Conservation (phyloP, 2,797 vertebrate genomes). For the Parotocinclus haroldoi region DNA sequence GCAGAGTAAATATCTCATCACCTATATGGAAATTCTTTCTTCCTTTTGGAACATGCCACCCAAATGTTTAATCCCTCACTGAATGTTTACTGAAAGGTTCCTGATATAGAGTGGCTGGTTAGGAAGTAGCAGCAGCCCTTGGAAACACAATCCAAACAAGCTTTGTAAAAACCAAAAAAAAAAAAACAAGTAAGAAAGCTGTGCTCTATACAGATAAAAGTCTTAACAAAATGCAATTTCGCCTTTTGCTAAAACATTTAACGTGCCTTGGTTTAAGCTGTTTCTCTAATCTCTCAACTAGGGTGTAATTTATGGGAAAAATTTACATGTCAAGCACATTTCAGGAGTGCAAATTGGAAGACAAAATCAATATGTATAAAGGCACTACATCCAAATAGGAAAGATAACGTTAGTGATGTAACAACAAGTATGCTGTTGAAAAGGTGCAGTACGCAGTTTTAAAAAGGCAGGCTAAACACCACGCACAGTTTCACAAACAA, state of each 20-base stretch:
- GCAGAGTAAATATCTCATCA: slow-evolving; percentile 26
- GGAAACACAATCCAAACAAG: neutral
- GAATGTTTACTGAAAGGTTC: slow-evolving; percentile 6
- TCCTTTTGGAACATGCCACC: slow-evolving; percentile 26
- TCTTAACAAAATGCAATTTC: neutral
- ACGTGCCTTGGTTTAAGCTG: slow-evolving; percentile 1
- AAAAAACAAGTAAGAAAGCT: neutral
- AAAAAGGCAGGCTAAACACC: no score
- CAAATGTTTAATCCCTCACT: neutral
- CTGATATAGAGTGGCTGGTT: neutral
- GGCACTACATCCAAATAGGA: no score
- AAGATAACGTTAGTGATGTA: no score
- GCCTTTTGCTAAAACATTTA: neutral
- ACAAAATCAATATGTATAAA: neutral
- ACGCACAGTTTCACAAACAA: no score
- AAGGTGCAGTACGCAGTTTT: no score
- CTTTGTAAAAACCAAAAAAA: neutral
- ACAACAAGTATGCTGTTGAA: no score
- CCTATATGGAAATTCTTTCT: slow-evolving; percentile 29
- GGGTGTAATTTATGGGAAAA: neutral
- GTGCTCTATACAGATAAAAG: neutral
- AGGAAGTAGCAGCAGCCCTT: neutral
- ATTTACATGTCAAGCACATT: slow-evolving; percentile 11
- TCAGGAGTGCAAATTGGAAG: slow-evolving; percentile 7
- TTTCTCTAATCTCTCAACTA: neutral